These are phyloP conservation scores for Parapsyche elsis DNA, from an alignment of 1,140 invertebrate genomes.

Conservation along the genomic window DNA sequence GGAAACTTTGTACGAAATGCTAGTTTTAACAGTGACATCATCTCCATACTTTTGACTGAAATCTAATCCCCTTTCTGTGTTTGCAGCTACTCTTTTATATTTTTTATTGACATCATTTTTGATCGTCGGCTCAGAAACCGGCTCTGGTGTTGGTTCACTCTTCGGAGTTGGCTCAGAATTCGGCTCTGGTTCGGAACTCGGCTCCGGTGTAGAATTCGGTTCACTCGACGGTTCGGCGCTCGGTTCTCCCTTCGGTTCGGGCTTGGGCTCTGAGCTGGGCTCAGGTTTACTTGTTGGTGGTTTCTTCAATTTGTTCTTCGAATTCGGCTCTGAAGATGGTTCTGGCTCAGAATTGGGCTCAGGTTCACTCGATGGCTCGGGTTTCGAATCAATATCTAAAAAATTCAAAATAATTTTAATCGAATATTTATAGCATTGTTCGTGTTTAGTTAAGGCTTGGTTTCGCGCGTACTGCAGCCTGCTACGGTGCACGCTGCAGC, in stretches of 20 bases:
- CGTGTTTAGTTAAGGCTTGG: too few relatives aligned
- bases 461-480: too few relatives aligned
- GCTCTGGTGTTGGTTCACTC: conserved; percentile 60
- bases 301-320: conserved; percentile 55
- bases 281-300: conserved; percentile 57
- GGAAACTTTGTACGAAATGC: conserved; percentile 79
- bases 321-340: conserved; percentile 57
- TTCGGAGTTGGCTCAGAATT: conserved; percentile 63
- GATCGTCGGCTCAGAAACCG: conserved; percentile 65
- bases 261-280: conserved; percentile 58
- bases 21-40: conserved; percentile 77
- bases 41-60: conserved; percentile 64
- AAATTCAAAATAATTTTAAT: not conserved
- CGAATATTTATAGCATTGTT: too few relatives aligned
- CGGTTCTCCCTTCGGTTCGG: conserved; percentile 60
- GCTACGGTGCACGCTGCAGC: too few relatives aligned
- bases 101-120: conserved; percentile 60
- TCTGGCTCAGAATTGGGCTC: conserved; percentile 61
- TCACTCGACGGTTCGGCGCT: conserved; percentile 58
- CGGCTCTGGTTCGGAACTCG: conserved; percentile 62
- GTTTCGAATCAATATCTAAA: conserved; percentile 59
- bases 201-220: conserved; percentile 63
- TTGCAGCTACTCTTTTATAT: conserved; percentile 61
- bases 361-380: conserved; percentile 59
- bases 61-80: conserved; percentile 63